phyloP scores from a whole-genome alignment of 30 jellyfish, hydroid and myxozoan genomes.

The Rhopilema esculentum region DNA sequence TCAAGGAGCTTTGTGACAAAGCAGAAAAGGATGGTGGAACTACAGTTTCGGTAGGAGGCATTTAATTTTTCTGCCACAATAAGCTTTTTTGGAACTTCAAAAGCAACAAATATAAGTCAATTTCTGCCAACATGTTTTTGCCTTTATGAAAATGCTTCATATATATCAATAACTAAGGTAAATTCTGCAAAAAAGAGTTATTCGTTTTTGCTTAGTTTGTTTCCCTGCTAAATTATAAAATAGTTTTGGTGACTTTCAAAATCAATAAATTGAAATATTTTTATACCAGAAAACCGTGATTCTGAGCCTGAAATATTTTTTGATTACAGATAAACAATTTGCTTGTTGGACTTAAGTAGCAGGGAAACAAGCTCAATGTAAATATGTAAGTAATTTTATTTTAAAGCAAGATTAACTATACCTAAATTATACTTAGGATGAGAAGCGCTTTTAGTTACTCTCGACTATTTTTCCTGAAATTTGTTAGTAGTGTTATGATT shows the following conservation, averaged over 20 bases:
- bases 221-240: slow-evolving; percentile 49
- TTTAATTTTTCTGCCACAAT: background rate
- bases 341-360: slow-evolving; percentile 68
- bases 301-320: background rate
- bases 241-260: background rate
- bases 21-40: slow-evolving; percentile 66
- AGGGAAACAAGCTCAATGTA: slow-evolving; percentile 67
- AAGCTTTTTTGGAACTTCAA: background rate
- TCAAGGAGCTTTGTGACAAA: slow-evolving; percentile 70
- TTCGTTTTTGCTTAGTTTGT: slow-evolving; percentile 24
- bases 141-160: too few species aligned
- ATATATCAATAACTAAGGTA: background rate
- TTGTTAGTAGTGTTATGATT: too few species aligned
- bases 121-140: too few species aligned
- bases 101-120: background rate
- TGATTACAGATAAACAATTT: slow-evolving; percentile 62
- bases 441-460: too few species aligned
- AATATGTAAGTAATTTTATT: slow-evolving; percentile 41
- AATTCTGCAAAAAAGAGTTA: background rate
- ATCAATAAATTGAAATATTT: too few species aligned
- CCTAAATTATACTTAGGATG: too few species aligned
- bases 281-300: background rate
- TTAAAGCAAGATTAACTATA: background rate
- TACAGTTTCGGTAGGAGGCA: slow-evolving; percentile 54
- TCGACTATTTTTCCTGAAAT: too few species aligned